A percentile compares a stretch with the other conserved stretches of the same genome.
Evolutionary conservation across 2,113 vertebrate species (phyloP).

Genomic region (Indri indri): DNA sequence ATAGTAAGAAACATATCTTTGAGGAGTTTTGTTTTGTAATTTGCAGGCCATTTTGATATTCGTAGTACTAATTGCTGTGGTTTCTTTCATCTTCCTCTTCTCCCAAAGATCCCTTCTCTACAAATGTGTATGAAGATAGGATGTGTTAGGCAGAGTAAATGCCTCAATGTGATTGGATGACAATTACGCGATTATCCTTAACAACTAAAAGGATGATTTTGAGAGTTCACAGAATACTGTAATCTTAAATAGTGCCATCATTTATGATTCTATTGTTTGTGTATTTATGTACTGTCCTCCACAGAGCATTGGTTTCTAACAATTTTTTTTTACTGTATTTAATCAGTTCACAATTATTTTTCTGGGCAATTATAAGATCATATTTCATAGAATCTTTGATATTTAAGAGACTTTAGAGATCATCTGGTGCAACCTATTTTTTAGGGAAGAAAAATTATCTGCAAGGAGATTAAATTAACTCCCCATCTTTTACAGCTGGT

Average conservation of each 20-base stretch:
- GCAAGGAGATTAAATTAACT: conserved; percentile 3
- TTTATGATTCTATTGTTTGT: background rate
- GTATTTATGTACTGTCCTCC: background rate
- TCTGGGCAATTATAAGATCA: background rate
- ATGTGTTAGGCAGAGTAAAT: background rate
- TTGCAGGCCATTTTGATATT: background rate
- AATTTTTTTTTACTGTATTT: background rate
- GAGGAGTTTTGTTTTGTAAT: conserved; percentile 64
- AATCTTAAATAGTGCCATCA: background rate
- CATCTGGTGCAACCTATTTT: background rate
- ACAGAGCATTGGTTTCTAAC: background rate
- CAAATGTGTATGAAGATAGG: background rate
- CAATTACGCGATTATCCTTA: background rate
- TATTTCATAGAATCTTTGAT: background rate
- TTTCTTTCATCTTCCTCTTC: background rate
- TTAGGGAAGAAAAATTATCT: background rate
- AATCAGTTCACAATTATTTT: background rate
- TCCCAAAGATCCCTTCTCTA: background rate
- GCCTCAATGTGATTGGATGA: background rate
- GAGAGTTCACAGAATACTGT: background rate
- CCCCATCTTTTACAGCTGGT: background rate
- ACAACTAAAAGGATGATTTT: background rate
- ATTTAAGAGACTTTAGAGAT: background rate
- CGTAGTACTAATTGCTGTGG: background rate
- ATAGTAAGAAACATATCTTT: conserved; percentile 36